Evolutionary conservation across 1,140 invertebrate genomes (phyloP), one percentile per base, ranked within the genome.

Genomic region (Drosophila willistoni): DNA sequence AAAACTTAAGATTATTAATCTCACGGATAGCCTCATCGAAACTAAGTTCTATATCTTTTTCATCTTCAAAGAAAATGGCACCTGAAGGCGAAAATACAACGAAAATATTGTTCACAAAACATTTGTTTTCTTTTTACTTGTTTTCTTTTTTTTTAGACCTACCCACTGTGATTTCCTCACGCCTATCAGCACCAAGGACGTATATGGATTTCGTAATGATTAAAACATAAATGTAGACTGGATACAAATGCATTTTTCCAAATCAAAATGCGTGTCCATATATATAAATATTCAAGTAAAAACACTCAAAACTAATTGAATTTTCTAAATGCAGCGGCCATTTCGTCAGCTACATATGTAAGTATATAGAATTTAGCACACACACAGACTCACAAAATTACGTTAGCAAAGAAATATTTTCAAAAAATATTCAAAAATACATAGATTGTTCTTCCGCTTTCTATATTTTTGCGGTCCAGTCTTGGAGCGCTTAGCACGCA

Each of bases 11-110:
- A 54, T 78, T 91, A 68, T 94, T 94, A n/a, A 93, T 71, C 64
- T 92, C 91, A 9, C 92, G 82, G 34, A 93, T 85, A 4, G 93
- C 93, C 69, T 90, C 92, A 90, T 80, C 86, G 76, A 91, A 94
- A 92, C 68, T 93, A 79, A 71, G 87, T 83, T 91, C 93, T 71
- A 78, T 92, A 66, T 87, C 92, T 79, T 65, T 70, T 64, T 93
- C 89, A 63, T 92, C 91, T 55, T 91, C 73, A 71, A 90, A 90
- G 77, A 93, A 93, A 68, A 93, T 90, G 36, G 92, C 93, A 61
- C 92, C 93, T 93, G 36, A 39, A 12, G 12, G 3, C 36, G 5
- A 39, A 4, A 13, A 39, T 13, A 22, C 14, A 41, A 2, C 0
- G 4, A n/a, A 1, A 19, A 14, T 7, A 51, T 19, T 51, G 67